phyloP scores from a whole-genome alignment of 2,797 vertebrate genomes.

The Pyrocephalus nanus region DNA sequence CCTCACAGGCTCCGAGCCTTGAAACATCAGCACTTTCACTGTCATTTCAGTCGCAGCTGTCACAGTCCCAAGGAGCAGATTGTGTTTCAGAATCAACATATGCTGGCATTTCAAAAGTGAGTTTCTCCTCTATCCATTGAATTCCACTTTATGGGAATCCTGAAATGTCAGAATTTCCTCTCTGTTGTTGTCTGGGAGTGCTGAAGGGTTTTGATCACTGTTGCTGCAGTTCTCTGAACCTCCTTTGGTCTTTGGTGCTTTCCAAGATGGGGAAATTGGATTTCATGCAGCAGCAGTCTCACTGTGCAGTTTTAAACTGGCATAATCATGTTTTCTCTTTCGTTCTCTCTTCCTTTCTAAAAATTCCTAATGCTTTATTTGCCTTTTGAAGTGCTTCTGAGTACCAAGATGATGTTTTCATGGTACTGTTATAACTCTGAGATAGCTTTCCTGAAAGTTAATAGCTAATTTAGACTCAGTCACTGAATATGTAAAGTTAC shows the following conservation, averaged over 20 bases:
- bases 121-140: not conserved
- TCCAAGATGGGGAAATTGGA: not conserved
- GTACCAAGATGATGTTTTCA: not conserved
- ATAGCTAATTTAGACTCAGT: not conserved
- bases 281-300: not conserved
- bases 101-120: constrained; percentile 32
- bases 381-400: constrained; percentile 20
- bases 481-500: not conserved
- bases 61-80: not conserved
- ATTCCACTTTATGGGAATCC: not conserved
- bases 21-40: not conserved
- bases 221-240: not conserved
- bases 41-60: constrained; percentile 1
- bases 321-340: not conserved
- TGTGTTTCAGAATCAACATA: constrained; percentile 47
- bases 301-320: not conserved
- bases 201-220: not conserved
- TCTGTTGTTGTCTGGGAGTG: not conserved
- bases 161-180: constrained; percentile 5
- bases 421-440: not conserved
- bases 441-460: not conserved
- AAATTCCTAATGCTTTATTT: constrained; percentile 25
- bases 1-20: not conserved
- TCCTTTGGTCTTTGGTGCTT: not conserved
- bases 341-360: not conserved